Evolutionary conservation across 2,797 vertebrate species (phyloP).

Genomic region (Epinephelus coioides): DNA sequence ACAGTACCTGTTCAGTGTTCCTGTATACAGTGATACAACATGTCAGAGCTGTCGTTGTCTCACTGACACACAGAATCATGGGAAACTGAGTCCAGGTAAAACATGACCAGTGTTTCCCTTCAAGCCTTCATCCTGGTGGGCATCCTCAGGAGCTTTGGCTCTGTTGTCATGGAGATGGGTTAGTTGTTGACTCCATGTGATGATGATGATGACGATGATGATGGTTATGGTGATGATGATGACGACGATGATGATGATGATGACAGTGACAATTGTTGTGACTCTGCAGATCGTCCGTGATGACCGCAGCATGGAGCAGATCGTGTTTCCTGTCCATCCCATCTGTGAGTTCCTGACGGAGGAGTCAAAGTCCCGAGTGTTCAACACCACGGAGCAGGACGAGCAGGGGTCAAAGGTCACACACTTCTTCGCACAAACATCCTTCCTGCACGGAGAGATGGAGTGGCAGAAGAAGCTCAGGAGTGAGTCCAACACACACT

Average conservation of each 20-base stretch:
- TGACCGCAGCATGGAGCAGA: conserved; percentile 99
- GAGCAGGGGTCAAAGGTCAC: conserved; percentile 99
- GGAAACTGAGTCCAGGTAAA: too few relatives aligned
- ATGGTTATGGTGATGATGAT: too few relatives aligned
- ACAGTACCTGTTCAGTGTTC: not conserved
- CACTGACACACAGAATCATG: too few relatives aligned
- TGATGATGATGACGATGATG: too few relatives aligned
- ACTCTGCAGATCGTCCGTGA: conserved; percentile 92
- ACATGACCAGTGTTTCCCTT: too few relatives aligned
- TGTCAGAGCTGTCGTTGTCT: too few relatives aligned
- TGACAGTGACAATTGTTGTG: not conserved
- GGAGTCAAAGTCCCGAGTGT: conserved; percentile 94
- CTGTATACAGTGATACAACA: too few relatives aligned
- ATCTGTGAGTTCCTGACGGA: conserved; percentile 97
- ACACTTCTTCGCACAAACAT: conserved; percentile 95
- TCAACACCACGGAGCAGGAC: conserved; percentile 97
- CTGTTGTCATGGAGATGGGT: too few relatives aligned
- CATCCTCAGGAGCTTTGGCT: too few relatives aligned
- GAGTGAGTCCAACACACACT: conserved; percentile 81
- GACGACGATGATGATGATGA: too few relatives aligned
- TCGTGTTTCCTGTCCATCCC: conserved; percentile 94
- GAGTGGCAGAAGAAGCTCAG: conserved; percentile 98
- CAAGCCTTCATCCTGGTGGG: too few relatives aligned
- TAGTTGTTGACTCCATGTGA: too few relatives aligned
- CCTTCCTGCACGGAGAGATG: conserved; percentile 98